These are phyloP conservation scores for Indicator maculatus DNA, from an alignment of 2,113 vertebrate genomes.

Conservation along the genomic window DNA sequence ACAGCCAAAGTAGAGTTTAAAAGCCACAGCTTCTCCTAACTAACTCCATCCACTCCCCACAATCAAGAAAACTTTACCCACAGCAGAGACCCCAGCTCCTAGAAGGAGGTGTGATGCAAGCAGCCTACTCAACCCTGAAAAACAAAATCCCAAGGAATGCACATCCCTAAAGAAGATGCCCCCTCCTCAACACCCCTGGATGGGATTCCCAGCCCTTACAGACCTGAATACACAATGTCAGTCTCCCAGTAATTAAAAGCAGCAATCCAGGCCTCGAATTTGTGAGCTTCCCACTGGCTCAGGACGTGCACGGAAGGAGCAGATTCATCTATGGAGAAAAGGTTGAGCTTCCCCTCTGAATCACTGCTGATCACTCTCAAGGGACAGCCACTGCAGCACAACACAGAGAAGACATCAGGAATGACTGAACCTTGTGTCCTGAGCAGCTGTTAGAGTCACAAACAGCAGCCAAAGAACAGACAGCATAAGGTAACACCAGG, in stretches of 20 bases:
- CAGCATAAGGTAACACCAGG: background rate
- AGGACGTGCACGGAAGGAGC: slow-evolving; percentile 60
- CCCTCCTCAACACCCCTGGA: background rate
- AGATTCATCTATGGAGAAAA: slow-evolving; percentile 76
- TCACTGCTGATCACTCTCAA: slow-evolving; percentile 88
- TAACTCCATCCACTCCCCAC: background rate
- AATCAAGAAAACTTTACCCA: background rate
- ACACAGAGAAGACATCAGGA: background rate
- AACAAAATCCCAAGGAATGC: background rate
- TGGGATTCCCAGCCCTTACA: background rate
- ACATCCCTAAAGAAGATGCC: background rate
- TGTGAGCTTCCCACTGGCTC: slow-evolving; percentile 90
- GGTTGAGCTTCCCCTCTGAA: slow-evolving; percentile 85
- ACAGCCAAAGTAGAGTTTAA: background rate
- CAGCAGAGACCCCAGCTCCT: background rate
- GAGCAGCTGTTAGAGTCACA: background rate
- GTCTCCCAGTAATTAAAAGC: slow-evolving; percentile 96
- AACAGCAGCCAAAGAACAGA: background rate
- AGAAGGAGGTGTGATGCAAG: background rate
- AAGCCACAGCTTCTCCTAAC: background rate
- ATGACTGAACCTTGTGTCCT: background rate
- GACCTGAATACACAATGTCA: slow-evolving; percentile 89
- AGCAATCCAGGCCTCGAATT: slow-evolving; percentile 94
- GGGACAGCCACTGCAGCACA: slow-evolving; percentile 66
- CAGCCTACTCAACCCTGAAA: background rate